Conservation (phyloP, 2,888 invertebrate genomes). For the Ennomos fuscantarius region DNA sequence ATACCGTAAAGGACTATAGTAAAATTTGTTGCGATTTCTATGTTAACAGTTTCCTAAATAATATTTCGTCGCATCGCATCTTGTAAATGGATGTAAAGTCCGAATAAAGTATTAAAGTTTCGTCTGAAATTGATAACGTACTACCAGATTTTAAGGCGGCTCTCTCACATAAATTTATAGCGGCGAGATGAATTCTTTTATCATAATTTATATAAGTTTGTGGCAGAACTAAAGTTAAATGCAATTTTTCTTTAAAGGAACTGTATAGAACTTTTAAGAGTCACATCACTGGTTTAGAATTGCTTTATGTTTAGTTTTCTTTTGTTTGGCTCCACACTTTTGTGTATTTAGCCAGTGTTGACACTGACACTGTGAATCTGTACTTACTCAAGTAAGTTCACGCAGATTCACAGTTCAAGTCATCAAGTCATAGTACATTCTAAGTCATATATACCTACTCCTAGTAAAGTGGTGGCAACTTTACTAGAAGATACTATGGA, state of each 20-base stretch:
- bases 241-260: constrained; percentile 30
- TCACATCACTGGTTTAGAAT: background rate
- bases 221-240: constrained; percentile 36
- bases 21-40: too few species aligned
- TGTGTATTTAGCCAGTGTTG: too few species aligned
- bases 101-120: constrained; percentile 70
- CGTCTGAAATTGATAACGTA: constrained; percentile 72
- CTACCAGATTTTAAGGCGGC: constrained; percentile 63
- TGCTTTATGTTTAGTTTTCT: too few species aligned
- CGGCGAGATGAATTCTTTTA: constrained; percentile 55
- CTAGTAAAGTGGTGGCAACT: too few species aligned
- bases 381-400: too few species aligned
- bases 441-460: too few species aligned
- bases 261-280: constrained; percentile 7
- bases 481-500: too few species aligned
- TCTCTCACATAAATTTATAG: constrained; percentile 63
- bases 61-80: constrained; percentile 8
- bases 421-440: too few species aligned
- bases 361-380: too few species aligned
- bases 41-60: background rate
- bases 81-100: constrained; percentile 39
- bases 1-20: too few species aligned
- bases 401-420: too few species aligned
- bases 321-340: too few species aligned
- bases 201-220: constrained; percentile 48